Percentiles rank a stretch among this genome's conserved stretches.
Conservation (phyloP, 2,888 invertebrate genomes). For the Microplitis deprimator region DNA sequence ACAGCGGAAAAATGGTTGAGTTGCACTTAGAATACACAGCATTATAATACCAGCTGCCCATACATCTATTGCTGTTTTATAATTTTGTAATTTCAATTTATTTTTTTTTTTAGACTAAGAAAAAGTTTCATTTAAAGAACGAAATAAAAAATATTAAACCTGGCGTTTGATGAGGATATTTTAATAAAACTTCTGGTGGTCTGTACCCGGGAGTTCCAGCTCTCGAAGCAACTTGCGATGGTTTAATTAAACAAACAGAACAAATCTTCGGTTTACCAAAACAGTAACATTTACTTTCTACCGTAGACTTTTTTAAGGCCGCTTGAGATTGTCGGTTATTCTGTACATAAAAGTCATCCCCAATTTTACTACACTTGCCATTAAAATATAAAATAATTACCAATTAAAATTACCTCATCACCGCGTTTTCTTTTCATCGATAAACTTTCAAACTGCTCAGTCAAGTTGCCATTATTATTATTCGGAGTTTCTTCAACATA, state of each 20-base stretch:
- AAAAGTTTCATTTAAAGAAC: not conserved
- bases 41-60: conserved; percentile 93
- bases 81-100: conserved; percentile 6
- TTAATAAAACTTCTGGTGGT: conserved; percentile 88
- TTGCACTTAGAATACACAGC: conserved; percentile 81
- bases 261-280: conserved; percentile 80
- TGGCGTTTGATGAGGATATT: conserved; percentile 84
- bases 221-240: conserved; percentile 81
- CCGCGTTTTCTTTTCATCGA: conserved; percentile 57
- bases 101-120: not conserved
- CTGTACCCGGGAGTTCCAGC: conserved; percentile 93
- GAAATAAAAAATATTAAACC: conserved; percentile 67
- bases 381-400: not conserved
- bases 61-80: conserved; percentile 82
- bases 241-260: conserved; percentile 77
- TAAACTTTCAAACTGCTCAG: conserved; percentile 37
- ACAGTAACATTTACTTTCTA: conserved; percentile 76
- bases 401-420: conserved; percentile 58
- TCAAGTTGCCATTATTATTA: conserved; percentile 38
- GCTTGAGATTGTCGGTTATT: conserved; percentile 17
- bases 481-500: conserved; percentile 60
- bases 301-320: conserved; percentile 49
- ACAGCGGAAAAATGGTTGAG: conserved; percentile 89
- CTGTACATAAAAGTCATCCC: not conserved
- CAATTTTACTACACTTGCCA: not conserved